phyloP scores from a whole-genome alignment of 2,888 invertebrate genomes.

The Tenthredo mesomela region DNA sequence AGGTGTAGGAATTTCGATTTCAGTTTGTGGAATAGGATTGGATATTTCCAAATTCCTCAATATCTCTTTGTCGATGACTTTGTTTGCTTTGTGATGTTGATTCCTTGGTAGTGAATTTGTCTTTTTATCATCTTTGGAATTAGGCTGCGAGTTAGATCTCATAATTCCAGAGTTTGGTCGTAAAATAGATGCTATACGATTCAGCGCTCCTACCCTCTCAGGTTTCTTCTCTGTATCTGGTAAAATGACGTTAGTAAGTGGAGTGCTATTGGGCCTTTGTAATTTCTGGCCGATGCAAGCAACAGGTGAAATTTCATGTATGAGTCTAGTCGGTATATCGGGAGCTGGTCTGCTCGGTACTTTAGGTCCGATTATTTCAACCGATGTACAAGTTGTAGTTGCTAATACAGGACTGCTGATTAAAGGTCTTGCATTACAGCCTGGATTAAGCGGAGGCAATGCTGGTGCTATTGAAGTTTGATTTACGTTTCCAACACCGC shows the following conservation, averaged over 20 bases:
- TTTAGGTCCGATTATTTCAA: slow-evolving; percentile 85
- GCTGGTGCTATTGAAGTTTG: slow-evolving; percentile 77
- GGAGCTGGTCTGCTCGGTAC: slow-evolving; percentile 79
- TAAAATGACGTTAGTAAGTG: slow-evolving; percentile 62
- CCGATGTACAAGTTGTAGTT: slow-evolving; percentile 89
- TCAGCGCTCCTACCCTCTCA: slow-evolving; percentile 81
- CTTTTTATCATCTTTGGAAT: slow-evolving; percentile 77
- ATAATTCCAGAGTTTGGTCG: slow-evolving; percentile 74
- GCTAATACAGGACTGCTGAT: slow-evolving; percentile 91
- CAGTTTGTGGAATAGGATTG: slow-evolving; percentile 87
- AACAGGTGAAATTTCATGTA: slow-evolving; percentile 79
- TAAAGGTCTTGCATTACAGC: slow-evolving; percentile 84
- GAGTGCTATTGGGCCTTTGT: slow-evolving; percentile 69
- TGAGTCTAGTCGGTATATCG: slow-evolving; percentile 82
- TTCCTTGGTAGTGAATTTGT: slow-evolving; percentile 82
- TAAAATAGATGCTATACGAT: slow-evolving; percentile 87
- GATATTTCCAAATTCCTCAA: slow-evolving; percentile 90
- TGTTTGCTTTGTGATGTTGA: slow-evolving; percentile 83
- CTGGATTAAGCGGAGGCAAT: slow-evolving; percentile 84
- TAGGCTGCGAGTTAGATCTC: slow-evolving; percentile 81
- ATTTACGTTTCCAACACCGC: slow-evolving; percentile 78
- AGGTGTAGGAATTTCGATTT: slow-evolving; percentile 82
- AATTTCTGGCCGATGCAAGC: slow-evolving; percentile 58
- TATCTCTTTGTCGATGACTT: slow-evolving; percentile 85
- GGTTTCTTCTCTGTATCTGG: slow-evolving; percentile 76